Percentiles rank a stretch among this genome's conserved stretches.
These are phyloP conservation scores for Oryctolagus cuniculus DNA, from an alignment of 2,113 vertebrate genomes.

Conservation along the genomic window DNA sequence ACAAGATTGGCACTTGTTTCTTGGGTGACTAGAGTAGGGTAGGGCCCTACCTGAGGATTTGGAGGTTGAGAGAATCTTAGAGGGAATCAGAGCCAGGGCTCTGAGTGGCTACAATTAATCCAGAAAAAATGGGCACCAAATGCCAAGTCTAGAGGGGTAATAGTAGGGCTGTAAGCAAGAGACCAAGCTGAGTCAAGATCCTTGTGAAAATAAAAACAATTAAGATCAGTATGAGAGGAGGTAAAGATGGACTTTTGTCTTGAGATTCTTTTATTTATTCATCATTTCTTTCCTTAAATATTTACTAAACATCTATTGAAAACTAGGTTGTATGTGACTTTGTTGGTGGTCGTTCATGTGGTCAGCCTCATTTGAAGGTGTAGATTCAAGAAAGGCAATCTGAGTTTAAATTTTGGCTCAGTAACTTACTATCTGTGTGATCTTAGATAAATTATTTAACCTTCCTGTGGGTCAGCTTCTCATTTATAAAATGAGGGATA, in stretches of 20 bases:
- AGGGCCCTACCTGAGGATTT: not conserved
- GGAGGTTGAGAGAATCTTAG: not conserved
- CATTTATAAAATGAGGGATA: not conserved
- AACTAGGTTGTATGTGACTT: not conserved
- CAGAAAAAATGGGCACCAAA: not conserved
- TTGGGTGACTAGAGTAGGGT: not conserved
- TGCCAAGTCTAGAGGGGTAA: not conserved
- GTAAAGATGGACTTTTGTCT: not conserved
- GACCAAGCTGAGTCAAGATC: not conserved
- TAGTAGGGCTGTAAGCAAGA: not conserved
- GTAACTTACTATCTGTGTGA: not conserved
- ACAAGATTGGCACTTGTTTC: conserved; percentile 7
- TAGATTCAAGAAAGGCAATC: not conserved
- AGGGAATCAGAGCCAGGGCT: not conserved
- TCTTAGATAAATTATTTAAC: not conserved
- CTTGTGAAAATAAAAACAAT: conserved; percentile 41
- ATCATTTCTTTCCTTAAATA: not conserved
- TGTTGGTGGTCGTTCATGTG: not conserved
- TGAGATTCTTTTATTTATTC: not conserved
- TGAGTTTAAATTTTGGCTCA: not conserved
- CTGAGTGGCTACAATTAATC: not conserved
- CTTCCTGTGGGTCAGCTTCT: not conserved
- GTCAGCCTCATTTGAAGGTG: not conserved
- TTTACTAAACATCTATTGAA: conserved; percentile 25
- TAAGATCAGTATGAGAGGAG: not conserved